phyloP scores from a whole-genome alignment of 2,797 vertebrate genomes.

The Gambusia yucatana region DNA sequence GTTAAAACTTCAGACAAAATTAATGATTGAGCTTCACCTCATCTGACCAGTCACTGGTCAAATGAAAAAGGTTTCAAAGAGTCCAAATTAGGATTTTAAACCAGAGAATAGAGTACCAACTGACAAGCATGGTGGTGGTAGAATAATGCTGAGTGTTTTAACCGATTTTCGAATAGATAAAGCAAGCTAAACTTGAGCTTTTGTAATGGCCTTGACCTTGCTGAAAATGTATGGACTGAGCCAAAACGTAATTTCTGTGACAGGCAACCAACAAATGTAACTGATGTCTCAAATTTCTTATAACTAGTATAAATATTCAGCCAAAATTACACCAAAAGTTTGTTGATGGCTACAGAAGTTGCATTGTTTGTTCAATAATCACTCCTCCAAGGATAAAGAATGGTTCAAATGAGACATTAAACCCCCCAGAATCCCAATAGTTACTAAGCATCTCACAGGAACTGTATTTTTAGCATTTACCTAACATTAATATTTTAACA shows the following conservation, averaged over 20 bases:
- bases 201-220: background rate
- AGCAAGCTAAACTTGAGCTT: background rate
- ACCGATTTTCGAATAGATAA: background rate
- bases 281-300: background rate
- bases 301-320: background rate
- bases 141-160: background rate
- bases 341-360: background rate
- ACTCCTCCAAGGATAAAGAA: background rate
- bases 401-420: background rate
- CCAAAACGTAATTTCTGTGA: background rate
- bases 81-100: background rate
- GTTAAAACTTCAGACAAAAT: background rate
- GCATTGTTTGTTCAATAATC: background rate
- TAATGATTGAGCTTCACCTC: background rate
- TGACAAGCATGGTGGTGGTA: background rate
- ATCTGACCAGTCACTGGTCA: background rate
- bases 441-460: background rate
- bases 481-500: background rate
- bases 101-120: background rate
- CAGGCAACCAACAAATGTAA: background rate
- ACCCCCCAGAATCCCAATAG: background rate
- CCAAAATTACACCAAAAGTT: background rate
- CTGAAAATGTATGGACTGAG: background rate
- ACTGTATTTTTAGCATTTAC: background rate
- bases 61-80: background rate